phyloP scores from a whole-genome alignment of 92 coral and sea anemone genomes.

The Parazoanthus swiftii region DNA sequence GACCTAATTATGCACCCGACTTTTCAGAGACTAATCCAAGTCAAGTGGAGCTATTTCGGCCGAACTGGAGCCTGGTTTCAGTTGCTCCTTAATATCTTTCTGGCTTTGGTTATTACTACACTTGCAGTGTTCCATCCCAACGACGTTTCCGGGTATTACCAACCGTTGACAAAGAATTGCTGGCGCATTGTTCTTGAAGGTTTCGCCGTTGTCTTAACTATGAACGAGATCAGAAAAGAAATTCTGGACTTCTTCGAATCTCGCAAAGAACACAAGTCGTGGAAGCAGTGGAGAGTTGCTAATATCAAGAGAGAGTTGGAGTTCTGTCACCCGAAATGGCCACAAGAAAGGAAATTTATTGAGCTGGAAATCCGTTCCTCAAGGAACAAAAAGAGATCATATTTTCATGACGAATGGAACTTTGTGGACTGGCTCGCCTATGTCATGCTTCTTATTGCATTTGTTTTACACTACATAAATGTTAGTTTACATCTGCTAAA shows the following conservation, averaged over 20 bases:
- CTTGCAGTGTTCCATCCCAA: slow-evolving; percentile 68
- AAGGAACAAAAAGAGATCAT: slow-evolving; percentile 53
- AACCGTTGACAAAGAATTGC: slow-evolving; percentile 62
- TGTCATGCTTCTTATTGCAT: slow-evolving; percentile 59
- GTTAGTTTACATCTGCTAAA: slow-evolving; percentile 34
- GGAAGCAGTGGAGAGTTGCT: slow-evolving; percentile 64
- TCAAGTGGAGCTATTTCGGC: slow-evolving; percentile 76
- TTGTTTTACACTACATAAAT: slow-evolving; percentile 60
- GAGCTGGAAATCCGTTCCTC: slow-evolving; percentile 60
- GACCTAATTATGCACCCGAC: slow-evolving; percentile 81
- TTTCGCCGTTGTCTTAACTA: slow-evolving; percentile 61
- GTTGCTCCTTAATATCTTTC: slow-evolving; percentile 61
- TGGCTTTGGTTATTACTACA: slow-evolving; percentile 69
- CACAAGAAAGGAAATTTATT: slow-evolving; percentile 66
- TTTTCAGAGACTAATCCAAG: slow-evolving; percentile 74
- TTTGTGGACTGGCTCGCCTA: slow-evolving; percentile 81
- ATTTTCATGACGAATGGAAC: slow-evolving; percentile 82
- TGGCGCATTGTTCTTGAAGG: slow-evolving; percentile 75
- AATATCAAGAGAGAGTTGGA: slow-evolving; percentile 69
- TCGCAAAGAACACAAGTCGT: slow-evolving; percentile 53
- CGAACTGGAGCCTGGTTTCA: slow-evolving; percentile 72
- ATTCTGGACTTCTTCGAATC: slow-evolving; percentile 66
- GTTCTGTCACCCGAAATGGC: slow-evolving; percentile 85
- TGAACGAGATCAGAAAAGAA: slow-evolving; percentile 77
- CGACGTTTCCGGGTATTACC: slow-evolving; percentile 61